Base-by-base conservation (phyloP, 2,797 vertebrate species). In the Peromyscus eremicus region DNA sequence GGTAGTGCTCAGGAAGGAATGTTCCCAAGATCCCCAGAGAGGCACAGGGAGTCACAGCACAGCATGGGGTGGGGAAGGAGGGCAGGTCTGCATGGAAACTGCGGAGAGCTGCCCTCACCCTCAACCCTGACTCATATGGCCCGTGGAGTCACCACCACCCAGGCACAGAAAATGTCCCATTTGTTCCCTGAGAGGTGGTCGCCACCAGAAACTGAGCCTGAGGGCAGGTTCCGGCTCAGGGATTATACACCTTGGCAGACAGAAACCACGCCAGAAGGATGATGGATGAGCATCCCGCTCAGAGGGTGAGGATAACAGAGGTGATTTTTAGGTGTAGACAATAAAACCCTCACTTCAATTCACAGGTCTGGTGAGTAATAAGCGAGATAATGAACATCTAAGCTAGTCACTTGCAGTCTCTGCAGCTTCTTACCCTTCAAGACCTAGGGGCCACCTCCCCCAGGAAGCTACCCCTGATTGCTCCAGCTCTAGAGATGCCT, bases 71-170 rank as follows among this genome's bases (percentile, higher is more conserved):
- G 21, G 55, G 37, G 55, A 43, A 43, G 29, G 43, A 85, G 62
- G 40, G 80, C 3, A 75, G 71, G 71, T 82, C 80, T 49, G 25
- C 23, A 12, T 2, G 89, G 62, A 76, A 88, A 49, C 16, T 40
- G 62, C 23, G 32, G 97, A 49, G 94, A 96, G 89, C 97, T 52
- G 57, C 75, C 37, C 94, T 92, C 46, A 23, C 96, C 92, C 80
- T 80, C 62, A 90, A 68, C 89, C 9, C 92, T 98, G 98, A 98
- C 97, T 98, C 98, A 97, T 96, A 81, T 6, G 81, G 92, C 96
- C 93, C 49, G 37, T 98, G 98, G 98, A 98, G 97, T 98, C 98
- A 98, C 97, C 91, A 90, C 95, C 0, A 1, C 21, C 43, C 96
- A 85, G 97, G 96, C 76, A 77, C 96, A 97, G 97, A 96, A 90